These are phyloP conservation scores for Murina feae DNA, from an alignment of 2,113 vertebrate genomes.

Conservation along the genomic window DNA sequence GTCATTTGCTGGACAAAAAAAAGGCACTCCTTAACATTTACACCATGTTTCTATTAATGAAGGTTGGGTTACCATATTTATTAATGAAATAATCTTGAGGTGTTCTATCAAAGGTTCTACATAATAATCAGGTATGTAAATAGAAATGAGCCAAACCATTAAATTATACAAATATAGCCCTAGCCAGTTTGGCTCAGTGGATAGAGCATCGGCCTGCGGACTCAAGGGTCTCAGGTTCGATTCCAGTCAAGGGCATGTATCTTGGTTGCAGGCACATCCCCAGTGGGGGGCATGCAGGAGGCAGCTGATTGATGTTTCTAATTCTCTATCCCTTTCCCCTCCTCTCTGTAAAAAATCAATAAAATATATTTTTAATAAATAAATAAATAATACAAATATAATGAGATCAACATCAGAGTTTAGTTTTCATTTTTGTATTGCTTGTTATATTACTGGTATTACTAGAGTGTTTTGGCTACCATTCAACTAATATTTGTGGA, in stretches of 20 bases:
- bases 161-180: too few relatives aligned
- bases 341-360: too few relatives aligned
- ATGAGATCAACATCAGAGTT: constrained; percentile 13
- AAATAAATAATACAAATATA: constrained; percentile 7
- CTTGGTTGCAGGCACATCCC: too few relatives aligned
- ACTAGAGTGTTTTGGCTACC: not conserved
- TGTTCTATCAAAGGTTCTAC: not conserved
- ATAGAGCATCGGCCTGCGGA: too few relatives aligned
- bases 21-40: not conserved
- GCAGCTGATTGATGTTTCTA: too few relatives aligned
- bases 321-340: too few relatives aligned
- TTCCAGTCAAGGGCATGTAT: too few relatives aligned
- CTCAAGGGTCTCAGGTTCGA: too few relatives aligned
- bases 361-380: too few relatives aligned
- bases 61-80: not conserved
- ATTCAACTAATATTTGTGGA: not conserved
- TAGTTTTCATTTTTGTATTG: constrained; percentile 11
- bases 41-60: not conserved
- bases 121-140: not conserved
- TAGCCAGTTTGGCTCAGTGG: too few relatives aligned
- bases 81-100: not conserved
- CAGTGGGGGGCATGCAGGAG: too few relatives aligned
- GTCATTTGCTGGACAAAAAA: not conserved
- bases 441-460: not conserved
- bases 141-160: not conserved